A percentile compares a stretch with the other conserved stretches of the same genome.
Evolutionary conservation across 2,113 vertebrate species (phyloP).

Genomic region (Jacana jacana): DNA sequence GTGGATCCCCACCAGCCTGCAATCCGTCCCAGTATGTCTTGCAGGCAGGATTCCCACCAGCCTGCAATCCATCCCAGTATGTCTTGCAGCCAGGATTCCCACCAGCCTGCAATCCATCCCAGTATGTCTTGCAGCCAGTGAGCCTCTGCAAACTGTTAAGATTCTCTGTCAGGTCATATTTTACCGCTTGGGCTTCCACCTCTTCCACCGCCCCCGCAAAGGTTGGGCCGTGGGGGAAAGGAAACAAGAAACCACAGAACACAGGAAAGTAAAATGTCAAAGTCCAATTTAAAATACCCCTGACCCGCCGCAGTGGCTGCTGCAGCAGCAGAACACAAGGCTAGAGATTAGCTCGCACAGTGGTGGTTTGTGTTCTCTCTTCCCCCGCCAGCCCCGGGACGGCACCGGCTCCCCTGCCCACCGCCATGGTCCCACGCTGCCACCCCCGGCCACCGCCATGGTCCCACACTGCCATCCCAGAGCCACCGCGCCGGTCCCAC

Average conservation of each 20-base stretch:
- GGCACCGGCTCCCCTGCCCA: neutral
- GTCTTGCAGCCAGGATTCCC: too few relatives aligned
- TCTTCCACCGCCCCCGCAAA: neutral
- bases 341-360: neutral
- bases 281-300: neutral
- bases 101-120: neutral
- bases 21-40: too few relatives aligned
- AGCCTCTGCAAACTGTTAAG: neutral
- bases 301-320: neutral
- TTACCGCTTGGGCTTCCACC: neutral
- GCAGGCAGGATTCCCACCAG: too few relatives aligned
- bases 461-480: neutral
- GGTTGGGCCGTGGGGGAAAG: neutral
- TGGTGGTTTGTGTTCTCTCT: fast-evolving
- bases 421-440: neutral
- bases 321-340: neutral
- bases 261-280: neutral
- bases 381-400: neutral
- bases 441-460: too few relatives aligned
- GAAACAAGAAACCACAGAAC: neutral
- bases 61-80: too few relatives aligned
- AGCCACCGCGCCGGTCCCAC: neutral
- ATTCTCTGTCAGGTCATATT: neutral
- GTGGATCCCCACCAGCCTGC: neutral
- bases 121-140: fast-evolving